These are phyloP conservation scores for Jordanella pulchra DNA, from an alignment of 2,797 vertebrate species.

Conservation along the genomic window DNA sequence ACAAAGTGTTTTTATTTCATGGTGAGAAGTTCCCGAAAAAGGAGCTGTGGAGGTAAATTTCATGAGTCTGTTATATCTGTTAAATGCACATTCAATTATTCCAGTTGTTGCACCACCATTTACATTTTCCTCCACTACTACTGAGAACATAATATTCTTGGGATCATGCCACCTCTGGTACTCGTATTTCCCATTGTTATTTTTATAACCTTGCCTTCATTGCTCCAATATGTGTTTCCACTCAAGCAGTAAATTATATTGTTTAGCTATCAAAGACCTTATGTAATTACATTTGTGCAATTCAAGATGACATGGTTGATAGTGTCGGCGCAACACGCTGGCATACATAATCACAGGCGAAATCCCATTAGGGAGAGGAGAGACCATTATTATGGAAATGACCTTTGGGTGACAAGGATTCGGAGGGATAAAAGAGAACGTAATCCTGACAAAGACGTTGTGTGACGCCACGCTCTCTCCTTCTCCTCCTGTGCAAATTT, in stretches of 20 bases:
- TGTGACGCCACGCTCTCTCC: constrained; percentile 52
- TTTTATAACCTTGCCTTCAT: constrained; percentile 40
- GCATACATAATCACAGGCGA: constrained; percentile 76
- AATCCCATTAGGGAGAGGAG: constrained; percentile 75
- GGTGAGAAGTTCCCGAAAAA: neutral
- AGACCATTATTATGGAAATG: constrained; percentile 81
- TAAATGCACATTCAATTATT: neutral
- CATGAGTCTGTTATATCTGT: neutral
- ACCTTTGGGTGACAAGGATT: constrained; percentile 76
- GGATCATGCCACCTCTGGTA: constrained; percentile 14
- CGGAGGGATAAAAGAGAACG: constrained; percentile 70
- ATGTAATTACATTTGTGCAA: constrained; percentile 78
- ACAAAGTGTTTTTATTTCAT: neutral
- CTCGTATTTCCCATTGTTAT: constrained; percentile 43
- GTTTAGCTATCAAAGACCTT: constrained; percentile 79
- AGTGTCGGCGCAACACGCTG: constrained; percentile 67
- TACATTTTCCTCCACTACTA: constrained; percentile 24
- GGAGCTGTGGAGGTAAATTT: neutral
- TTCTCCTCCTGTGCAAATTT: constrained; percentile 52
- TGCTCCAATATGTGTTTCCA: constrained; percentile 56
- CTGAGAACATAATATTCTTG: constrained; percentile 27
- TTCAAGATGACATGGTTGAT: constrained; percentile 73
- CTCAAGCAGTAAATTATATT: constrained; percentile 76
- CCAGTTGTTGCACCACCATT: constrained; percentile 4
- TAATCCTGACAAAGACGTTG: constrained; percentile 69